Evolutionary conservation across 2,113 vertebrate genomes (phyloP).

Genomic region (Charadrius vociferus): DNA sequence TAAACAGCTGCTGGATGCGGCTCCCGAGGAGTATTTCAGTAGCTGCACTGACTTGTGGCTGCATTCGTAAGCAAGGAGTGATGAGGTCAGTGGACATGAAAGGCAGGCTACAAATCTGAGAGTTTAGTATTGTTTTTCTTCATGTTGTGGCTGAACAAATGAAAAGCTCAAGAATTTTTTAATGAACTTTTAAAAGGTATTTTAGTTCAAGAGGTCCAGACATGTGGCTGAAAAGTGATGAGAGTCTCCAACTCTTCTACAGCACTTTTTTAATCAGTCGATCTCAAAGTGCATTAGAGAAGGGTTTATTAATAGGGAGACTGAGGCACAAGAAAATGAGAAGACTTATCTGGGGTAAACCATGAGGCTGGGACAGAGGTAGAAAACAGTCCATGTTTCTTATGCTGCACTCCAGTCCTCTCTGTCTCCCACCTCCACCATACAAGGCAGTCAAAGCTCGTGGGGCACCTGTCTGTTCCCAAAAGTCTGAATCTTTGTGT

Average conservation of each 20-base stretch:
- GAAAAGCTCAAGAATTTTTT: neutral
- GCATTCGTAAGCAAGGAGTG: neutral
- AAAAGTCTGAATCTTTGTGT: neutral
- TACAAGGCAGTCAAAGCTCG: neutral
- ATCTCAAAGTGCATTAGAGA: neutral
- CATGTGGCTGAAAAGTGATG: neutral
- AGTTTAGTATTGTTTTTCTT: neutral
- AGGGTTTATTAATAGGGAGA: neutral
- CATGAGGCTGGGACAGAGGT: neutral
- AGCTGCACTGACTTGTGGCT: slow-evolving; percentile 3
- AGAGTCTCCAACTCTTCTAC: neutral
- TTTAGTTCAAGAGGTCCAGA: neutral
- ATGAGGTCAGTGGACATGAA: slow-evolving; percentile 14
- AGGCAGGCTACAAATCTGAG: neutral
- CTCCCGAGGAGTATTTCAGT: neutral
- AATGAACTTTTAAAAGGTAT: neutral
- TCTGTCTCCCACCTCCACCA: neutral
- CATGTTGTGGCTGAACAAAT: neutral
- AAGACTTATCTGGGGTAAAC: neutral
- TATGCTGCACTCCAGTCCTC: fast-evolving
- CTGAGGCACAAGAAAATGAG: neutral
- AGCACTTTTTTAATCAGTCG: neutral
- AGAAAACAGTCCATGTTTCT: neutral
- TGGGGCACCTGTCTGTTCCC: neutral
- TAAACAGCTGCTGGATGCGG: neutral